Base-by-base conservation (phyloP, 1,140 invertebrate species). In the Halesus radiatus region DNA sequence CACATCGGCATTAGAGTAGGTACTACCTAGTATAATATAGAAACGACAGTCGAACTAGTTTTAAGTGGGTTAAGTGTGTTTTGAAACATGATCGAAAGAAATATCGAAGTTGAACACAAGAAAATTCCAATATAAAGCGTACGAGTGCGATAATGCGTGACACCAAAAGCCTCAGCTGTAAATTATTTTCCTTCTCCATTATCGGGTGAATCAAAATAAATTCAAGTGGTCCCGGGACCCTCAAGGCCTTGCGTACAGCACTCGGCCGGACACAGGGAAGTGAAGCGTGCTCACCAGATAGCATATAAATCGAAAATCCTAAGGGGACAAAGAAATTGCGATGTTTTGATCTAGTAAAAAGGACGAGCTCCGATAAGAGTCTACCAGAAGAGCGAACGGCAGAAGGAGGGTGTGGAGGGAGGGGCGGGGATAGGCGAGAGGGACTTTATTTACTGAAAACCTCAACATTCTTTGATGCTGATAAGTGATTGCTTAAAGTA, bases 301-400 rank as follows among this genome's bases (percentile, higher is more conserved):
- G 81, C 81, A 83, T 83, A 83, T 83, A 83, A 83, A 83, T 83
- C 81, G 81, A 83, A 83, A 83, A 83, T 83, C 81, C 77, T 26
- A 76, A 56, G 23, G 54, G 76, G 76, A 81, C 80, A 81, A 81
- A 81, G 76, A 53, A 62, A 68, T 50, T 68, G 68, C 76, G 58
- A 78, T 64, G 80, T 79, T 79, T 79, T 75, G 78, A 79, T 79
- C 78, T 74, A 54, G 78, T 66, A 74, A 79, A 79, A 79, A 74
- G 68, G 77, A 54, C 64, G 64, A 68, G 76, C 20, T 23, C 32
- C 32, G 70, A 74, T 74, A 74, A 74, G 70, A 52, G 45, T 16
- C 62, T 29, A 62, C 29, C 66, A 54, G 73, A 80, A 32, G 53
- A 32, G 37, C 60, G 66, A 50, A 60, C 60, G 54, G 32, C n/a